Evolutionary conservation across 1,140 invertebrate species (phyloP), one percentile per base, ranked within the genome.

Genomic region (Pseudomyrmex concolor): DNA sequence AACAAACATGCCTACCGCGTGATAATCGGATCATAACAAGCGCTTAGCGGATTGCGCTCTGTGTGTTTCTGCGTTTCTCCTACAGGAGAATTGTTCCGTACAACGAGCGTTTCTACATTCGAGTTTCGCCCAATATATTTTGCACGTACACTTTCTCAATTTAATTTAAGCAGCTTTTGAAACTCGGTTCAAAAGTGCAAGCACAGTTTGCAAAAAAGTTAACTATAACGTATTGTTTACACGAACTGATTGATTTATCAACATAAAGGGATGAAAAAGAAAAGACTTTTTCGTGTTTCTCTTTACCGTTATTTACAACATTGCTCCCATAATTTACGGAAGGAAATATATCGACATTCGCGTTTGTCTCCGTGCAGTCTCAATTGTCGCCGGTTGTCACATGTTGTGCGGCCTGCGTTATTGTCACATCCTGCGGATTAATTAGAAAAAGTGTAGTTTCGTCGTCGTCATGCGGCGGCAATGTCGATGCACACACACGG

Each of bases 361-460:
- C 3, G 13, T 80, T 80, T 80, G 66, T 57, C 3, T n/a, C 15
- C 34, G 34, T 34, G 48, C 25, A 64, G 22, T 66, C 54, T 59
- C 76, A 59, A 71, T 60, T 80, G 76, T 80, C 68, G 59, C 43
- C 19, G 19, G 22, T 59, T 80, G 66, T 80, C 76, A 34, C 19
- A 80, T 34, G n/a, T 70, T 70, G 51, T 19, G 17, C 17, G 22
- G 54, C 34, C 10, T 67, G 12, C 50, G 17, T 10, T 34, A 34
- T 34, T 70, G 60, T 71, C 80, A 51, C 15, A 3, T 34, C 34
- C 43, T 50, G 62, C 15, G 74, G 54, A 74, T 76, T 85, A 87
- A 88, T 84, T 85, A 80, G 63, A 68, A 72, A 80, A 60, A 76
- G 77, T 81, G 51, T 77, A 84, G 70, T 87, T 87, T 77, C 70